Base-by-base conservation (phyloP, 2,113 vertebrate genomes). In the Genyomyrus donnyi region DNA sequence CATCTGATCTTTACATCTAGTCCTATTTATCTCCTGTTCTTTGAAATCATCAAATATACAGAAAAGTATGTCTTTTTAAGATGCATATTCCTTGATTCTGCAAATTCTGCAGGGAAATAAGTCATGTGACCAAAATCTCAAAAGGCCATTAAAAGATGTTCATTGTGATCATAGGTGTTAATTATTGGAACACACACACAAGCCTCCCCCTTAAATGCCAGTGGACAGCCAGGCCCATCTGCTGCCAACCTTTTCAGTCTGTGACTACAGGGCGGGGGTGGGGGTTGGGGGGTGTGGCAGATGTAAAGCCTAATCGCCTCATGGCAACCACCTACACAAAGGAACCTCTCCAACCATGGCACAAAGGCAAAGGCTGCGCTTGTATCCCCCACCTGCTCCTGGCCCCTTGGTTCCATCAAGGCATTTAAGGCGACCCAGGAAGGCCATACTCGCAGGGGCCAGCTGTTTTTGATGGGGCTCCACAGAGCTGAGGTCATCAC, bases 241-340 rank as follows among this genome's bases (percentile, higher is more conserved):
- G 93, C 93, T 87, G 89, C 90, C 88, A 87, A 88, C 92, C 93
- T 92, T 91, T 91, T 92, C 70, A n/a, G 77, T 88, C 1, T 89
- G 90, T 21, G 13, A 93, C 80, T n/a, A 90, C 88, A 52, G 74
- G 35, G 74, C 90, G 93, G 92, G 91, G 56, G 74, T 80, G 74
- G 74, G 74, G 56, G 15, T 80, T 1, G 74, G 35, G 35, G 91
- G 92, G 93, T 85, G 42, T 42, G 90, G 95, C 96, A 97, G 96
- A 97, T 97, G 96, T 93, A 87, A 94, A 94, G 90, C 92, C 95
- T 94, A 96, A 96, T 96, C 94, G 96, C 92, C 92, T 92, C 95
- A 94, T 94, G 93, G 93, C 58, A 88, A 90, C 92, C 90, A 31
- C 88, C 49, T 17, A 92, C 92, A 97, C 97, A 97, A 97, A 96